Conservation (phyloP, 1,140 invertebrate species). For the Cardiocondyla obscurior region DNA sequence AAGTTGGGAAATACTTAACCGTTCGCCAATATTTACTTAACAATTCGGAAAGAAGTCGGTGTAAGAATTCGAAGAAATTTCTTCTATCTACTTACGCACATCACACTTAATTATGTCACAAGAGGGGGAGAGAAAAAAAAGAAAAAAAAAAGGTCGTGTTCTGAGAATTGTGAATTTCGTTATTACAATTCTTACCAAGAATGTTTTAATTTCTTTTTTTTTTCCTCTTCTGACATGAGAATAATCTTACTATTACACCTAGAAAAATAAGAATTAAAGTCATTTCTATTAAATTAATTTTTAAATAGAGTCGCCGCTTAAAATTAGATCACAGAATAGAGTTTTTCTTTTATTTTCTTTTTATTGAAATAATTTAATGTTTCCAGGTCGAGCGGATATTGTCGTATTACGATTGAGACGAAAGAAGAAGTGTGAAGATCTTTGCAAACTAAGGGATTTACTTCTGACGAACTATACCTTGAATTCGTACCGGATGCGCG, state of each 20-base stretch:
- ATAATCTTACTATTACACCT: not conserved
- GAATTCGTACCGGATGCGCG: constrained; percentile 42
- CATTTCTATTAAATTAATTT: not conserved
- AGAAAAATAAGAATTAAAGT: not conserved
- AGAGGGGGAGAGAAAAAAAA: constrained; percentile 10
- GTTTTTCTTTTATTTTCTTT: not conserved
- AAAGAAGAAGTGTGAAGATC: not conserved
- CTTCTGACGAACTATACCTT: not conserved
- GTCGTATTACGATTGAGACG: not conserved
- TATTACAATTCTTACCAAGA: not conserved
- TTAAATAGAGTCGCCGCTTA: not conserved
- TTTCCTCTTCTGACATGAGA: not conserved
- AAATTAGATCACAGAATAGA: not conserved
- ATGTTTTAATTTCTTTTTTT: not conserved
- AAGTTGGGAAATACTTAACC: not conserved
- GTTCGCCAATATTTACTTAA: constrained; percentile 4
- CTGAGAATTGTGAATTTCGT: not conserved
- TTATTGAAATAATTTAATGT: not conserved
- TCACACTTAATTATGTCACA: not conserved
- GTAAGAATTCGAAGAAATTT: not conserved
- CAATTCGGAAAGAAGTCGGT: not conserved
- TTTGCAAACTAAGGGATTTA: constrained; percentile 20
- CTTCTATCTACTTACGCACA: constrained; percentile 1
- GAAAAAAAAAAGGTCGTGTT: no score
- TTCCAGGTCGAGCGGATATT: not conserved